phyloP scores from a whole-genome alignment of 2,888 invertebrate species.

The Nephrotoma flavescens region DNA sequence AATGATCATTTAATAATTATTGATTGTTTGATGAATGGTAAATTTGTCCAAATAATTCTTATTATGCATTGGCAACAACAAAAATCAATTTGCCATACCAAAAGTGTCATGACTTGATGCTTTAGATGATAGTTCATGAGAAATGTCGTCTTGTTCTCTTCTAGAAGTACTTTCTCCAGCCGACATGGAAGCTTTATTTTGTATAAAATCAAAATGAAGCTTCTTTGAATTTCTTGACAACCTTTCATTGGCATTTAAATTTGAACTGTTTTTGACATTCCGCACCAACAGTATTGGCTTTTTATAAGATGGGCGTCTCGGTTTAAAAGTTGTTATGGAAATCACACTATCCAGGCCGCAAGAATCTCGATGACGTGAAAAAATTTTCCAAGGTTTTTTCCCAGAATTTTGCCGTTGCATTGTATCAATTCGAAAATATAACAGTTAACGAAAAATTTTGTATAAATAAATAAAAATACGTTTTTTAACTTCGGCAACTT shows the following conservation, averaged over 20 bases:
- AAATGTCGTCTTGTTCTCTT: background rate
- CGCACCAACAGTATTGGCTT: background rate
- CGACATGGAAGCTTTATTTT: background rate
- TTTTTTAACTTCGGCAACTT: background rate
- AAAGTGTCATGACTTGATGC: background rate
- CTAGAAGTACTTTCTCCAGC: background rate
- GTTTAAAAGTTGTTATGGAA: background rate
- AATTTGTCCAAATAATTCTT: too few species aligned
- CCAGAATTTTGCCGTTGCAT: background rate
- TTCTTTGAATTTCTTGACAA: too few species aligned
- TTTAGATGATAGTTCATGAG: background rate
- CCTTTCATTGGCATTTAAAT: too few species aligned
- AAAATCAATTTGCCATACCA: too few species aligned
- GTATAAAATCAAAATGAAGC: too few species aligned
- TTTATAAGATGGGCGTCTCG: background rate
- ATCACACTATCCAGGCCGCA: background rate
- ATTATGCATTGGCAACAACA: too few species aligned
- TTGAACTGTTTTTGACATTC: background rate
- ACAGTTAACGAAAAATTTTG: background rate
- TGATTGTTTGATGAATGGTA: too few species aligned
- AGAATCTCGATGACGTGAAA: background rate
- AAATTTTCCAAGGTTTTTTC: background rate
- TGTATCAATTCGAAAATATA: background rate
- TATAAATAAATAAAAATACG: background rate
- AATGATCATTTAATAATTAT: too few species aligned